Percentiles rank a stretch among this genome's conserved stretches.
Evolutionary conservation across 2,888 invertebrate species (phyloP).

Genomic region (Drosophila rellima): DNA sequence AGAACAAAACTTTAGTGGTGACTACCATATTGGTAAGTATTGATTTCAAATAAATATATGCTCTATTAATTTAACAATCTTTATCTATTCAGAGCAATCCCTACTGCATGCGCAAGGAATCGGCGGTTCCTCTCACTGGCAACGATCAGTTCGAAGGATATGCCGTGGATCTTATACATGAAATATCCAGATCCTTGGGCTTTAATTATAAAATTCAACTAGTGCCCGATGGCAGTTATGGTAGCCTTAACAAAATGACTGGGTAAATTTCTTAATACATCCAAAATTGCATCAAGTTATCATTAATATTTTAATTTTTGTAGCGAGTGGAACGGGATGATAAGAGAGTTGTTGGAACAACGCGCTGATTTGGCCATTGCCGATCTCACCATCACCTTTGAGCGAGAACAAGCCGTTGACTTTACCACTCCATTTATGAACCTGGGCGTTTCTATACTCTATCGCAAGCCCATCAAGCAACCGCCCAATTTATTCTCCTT

Average conservation of each 20-base stretch:
- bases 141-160: constrained; percentile 98
- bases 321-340: constrained; percentile 97
- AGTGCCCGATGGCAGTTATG: constrained; percentile 94
- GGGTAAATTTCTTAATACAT: constrained; percentile 62
- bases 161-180: constrained; percentile 96
- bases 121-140: constrained; percentile 92
- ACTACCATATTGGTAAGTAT: constrained; percentile 94
- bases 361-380: constrained; percentile 98
- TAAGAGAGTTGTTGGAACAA: constrained; percentile 94
- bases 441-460: constrained; percentile 97
- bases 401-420: constrained; percentile 96
- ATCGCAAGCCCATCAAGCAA: constrained; percentile 96
- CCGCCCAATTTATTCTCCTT: constrained; percentile 98
- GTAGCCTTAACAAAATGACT: constrained; percentile 92
- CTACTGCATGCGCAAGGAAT: constrained; percentile 97
- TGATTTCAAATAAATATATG: rapidly evolving
- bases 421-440: constrained; percentile 99
- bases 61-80: neutral
- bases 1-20: constrained; percentile 96
- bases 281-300: neutral
- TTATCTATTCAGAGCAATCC: constrained; percentile 92
- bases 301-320: neutral
- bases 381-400: constrained; percentile 98
- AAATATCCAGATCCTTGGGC: constrained; percentile 94
- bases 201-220: constrained; percentile 95